phyloP scores from a whole-genome alignment of 2,113 vertebrate genomes.

The Pelobates fuscus region DNA sequence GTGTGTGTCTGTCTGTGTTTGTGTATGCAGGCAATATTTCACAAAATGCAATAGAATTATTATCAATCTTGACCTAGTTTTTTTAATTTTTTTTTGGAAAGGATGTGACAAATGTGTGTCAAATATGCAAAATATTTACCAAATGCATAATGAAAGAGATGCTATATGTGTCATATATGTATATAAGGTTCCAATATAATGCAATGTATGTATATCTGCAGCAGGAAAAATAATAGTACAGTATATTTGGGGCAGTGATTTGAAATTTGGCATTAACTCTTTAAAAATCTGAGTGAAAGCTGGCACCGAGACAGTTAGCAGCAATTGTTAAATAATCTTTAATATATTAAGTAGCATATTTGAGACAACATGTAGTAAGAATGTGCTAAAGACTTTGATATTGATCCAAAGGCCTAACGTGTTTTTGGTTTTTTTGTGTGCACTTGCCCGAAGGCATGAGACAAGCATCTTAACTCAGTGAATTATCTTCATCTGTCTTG shows the following conservation, averaged over 20 bases:
- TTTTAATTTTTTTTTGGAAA: too few species aligned
- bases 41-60: too few species aligned
- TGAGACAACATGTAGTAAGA: conserved; percentile 22
- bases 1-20: too few species aligned
- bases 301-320: not conserved
- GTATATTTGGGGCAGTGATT: too few species aligned
- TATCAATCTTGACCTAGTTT: too few species aligned
- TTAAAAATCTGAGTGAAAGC: not conserved
- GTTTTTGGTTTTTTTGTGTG: conserved; percentile 12
- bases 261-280: conserved; percentile 9
- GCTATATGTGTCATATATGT: too few species aligned
- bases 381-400: conserved; percentile 42
- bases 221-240: too few species aligned
- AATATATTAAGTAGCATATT: conserved; percentile 18
- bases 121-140: not conserved
- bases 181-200: too few species aligned
- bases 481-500: conserved; percentile 48
- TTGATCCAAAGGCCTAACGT: conserved; percentile 40
- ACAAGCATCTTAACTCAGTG: conserved; percentile 51
- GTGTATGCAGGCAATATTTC: too few species aligned
- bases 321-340: not conserved
- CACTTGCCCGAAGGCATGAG: conserved; percentile 48
- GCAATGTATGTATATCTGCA: too few species aligned
- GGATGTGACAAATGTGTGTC: too few species aligned
- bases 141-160: too few species aligned